A percentile compares a stretch with the other conserved stretches of the same genome.
Evolutionary conservation across 2,888 invertebrate genomes (phyloP).

Genomic region (Rhimphoctona megacephalus): DNA sequence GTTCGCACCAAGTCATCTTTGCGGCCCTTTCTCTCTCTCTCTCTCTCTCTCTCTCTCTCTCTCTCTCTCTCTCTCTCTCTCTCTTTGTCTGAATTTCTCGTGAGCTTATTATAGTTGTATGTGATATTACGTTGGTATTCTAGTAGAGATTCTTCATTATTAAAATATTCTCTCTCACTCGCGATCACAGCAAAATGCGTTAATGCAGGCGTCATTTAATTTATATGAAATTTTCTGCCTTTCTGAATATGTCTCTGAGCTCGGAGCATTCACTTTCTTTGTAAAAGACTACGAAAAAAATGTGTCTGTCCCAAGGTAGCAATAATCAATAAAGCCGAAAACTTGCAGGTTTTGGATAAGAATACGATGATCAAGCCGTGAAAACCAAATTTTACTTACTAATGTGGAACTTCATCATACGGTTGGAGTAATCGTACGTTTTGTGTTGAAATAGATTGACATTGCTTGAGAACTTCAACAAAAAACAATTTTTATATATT

Average conservation of each 20-base stretch:
- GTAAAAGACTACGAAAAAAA: background rate
- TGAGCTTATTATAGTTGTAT: conserved; percentile 68
- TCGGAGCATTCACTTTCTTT: background rate
- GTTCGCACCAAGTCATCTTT: conserved; percentile 36
- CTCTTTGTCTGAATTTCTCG: conserved; percentile 34
- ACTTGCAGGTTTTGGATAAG: background rate
- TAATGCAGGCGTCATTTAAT: background rate
- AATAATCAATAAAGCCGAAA: background rate
- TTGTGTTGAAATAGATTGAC: background rate
- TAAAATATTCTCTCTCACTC: background rate
- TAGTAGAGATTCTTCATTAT: conserved; percentile 44
- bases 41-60: conserved; percentile 9
- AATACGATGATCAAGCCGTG: background rate
- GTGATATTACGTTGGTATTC: conserved; percentile 62
- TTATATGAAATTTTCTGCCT: background rate
- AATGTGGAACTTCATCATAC: background rate
- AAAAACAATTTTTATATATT: background rate
- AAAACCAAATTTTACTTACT: background rate
- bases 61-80: conserved; percentile 9
- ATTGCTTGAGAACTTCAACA: background rate
- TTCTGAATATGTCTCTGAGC: background rate
- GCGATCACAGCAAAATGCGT: background rate
- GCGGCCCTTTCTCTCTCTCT: conserved; percentile 8
- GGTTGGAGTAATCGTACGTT: no score
- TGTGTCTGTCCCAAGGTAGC: no score